Percentiles rank a stretch among this genome's conserved stretches.
Conservation (phyloP, 2,113 vertebrate genomes). For the Pluvialis apricaria region DNA sequence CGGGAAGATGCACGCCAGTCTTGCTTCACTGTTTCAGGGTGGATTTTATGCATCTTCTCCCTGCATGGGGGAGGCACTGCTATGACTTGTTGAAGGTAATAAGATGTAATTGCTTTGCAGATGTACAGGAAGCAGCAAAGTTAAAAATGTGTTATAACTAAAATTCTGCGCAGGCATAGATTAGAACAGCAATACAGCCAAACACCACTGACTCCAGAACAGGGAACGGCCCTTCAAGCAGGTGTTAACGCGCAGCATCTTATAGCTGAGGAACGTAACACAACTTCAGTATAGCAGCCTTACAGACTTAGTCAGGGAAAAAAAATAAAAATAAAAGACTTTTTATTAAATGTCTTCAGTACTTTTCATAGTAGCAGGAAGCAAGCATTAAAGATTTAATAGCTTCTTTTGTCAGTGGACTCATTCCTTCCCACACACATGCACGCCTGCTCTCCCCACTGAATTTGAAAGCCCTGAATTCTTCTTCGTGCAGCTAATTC, state of each 20-base stretch:
- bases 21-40: not conserved
- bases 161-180: not conserved
- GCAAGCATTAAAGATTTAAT: not conserved
- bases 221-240: not conserved
- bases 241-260: not conserved
- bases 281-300: not conserved
- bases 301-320: not conserved
- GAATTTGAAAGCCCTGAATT: not conserved
- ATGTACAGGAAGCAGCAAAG: not conserved
- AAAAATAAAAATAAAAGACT: not conserved
- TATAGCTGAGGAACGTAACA: not conserved
- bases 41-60: not conserved
- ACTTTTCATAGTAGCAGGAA: not conserved
- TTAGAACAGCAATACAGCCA: not conserved
- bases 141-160: not conserved
- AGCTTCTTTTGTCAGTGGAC: conserved; percentile 22
- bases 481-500: not conserved
- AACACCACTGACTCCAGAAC: not conserved
- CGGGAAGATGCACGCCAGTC: not conserved
- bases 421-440: not conserved
- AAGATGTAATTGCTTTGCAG: not conserved
- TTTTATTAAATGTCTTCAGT: not conserved
- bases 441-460: not conserved
- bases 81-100: not conserved
- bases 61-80: not conserved